Percentiles rank a stretch among this genome's conserved stretches.
phyloP scores from a whole-genome alignment of 2,113 vertebrate genomes.

The Cryptomyrus ogoouensis region DNA sequence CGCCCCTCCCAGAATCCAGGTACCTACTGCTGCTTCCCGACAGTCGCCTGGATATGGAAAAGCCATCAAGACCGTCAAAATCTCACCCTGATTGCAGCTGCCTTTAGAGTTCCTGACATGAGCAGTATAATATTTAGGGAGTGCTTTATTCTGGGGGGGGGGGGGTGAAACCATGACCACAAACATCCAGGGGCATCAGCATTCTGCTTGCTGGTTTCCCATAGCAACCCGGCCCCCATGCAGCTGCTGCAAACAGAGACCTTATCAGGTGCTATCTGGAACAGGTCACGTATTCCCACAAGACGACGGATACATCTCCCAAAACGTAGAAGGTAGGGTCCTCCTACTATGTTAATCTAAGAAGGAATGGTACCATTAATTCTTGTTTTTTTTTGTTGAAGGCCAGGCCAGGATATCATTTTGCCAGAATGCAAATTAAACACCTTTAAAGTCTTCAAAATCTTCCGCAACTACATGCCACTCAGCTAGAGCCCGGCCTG shows the following conservation, averaged over 20 bases:
- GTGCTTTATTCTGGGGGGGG: not conserved
- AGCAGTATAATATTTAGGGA: not conserved
- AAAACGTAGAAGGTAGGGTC: not conserved
- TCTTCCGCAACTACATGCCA: not conserved
- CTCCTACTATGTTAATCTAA: not conserved
- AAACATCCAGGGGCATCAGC: not conserved
- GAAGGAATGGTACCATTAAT: not conserved
- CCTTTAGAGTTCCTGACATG: not conserved
- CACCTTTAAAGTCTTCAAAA: not conserved
- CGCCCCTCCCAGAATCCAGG: not conserved
- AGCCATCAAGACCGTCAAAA: not conserved
- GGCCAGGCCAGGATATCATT: not conserved
- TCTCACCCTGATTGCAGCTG: too few species aligned
- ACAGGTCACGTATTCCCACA: not conserved
- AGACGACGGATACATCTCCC: not conserved
- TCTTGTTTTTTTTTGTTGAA: not conserved
- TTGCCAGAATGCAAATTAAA: not conserved
- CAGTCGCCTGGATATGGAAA: not conserved
- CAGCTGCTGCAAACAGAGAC: not conserved
- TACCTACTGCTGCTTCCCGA: not conserved
- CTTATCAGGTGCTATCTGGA: not conserved
- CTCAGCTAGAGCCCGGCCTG: not conserved
- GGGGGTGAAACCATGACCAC: not conserved
- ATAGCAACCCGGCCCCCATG: not conserved
- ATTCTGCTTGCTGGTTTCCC: not conserved